Evolutionary conservation across 2,888 invertebrate genomes (phyloP), one percentile per base, ranked within the genome.

Genomic region (Eupsilia transversa): DNA sequence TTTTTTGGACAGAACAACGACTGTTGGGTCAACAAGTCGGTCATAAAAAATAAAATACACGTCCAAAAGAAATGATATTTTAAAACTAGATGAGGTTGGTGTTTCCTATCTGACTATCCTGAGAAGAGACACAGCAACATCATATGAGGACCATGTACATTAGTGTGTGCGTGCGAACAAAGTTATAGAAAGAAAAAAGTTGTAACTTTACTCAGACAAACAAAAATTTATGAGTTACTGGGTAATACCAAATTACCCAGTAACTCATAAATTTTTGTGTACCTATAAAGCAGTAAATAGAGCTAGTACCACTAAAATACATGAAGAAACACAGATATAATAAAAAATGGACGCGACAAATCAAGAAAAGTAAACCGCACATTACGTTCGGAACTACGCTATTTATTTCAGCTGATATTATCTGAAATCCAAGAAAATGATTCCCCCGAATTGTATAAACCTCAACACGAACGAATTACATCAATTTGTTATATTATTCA

Each of bases 401-500:
- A 56, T 56, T 72, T 61, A 56, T 71, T 61, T 33, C 14, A 14
- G 56, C 33, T 46, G n/a, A n/a, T n/a, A 46, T 67, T 57, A 67
- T 41, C 20, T n/a, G 38, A 46, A 14, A 43, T 52, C 66, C 35
- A 27, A 67, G 38, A 64, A 67, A 75, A 82, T 23, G 38, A 59
- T 74, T n/a, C 52, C 52, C 33, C 49, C 5, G 14, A 30, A 66
- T 63, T 67, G 52, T 74, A 43, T 65, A 74, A 64, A 33, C 61
- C 66, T 46, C 49, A 56, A 61, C 33, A 27, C 27, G 27, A 65
- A 74, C 33, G n/a, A 67, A 74, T 74, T 27, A 38, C 35, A 67
- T 64, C 63, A 74, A 74, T 79, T 81, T 79, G 33, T 63, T 63
- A 17, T 63, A 43, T 67, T 57, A 74, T 63, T 81, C 75, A 78